Percentiles rank a stretch among this genome's conserved stretches.
Conservation (phyloP, 2,888 invertebrate species). For the Neria commutata region DNA sequence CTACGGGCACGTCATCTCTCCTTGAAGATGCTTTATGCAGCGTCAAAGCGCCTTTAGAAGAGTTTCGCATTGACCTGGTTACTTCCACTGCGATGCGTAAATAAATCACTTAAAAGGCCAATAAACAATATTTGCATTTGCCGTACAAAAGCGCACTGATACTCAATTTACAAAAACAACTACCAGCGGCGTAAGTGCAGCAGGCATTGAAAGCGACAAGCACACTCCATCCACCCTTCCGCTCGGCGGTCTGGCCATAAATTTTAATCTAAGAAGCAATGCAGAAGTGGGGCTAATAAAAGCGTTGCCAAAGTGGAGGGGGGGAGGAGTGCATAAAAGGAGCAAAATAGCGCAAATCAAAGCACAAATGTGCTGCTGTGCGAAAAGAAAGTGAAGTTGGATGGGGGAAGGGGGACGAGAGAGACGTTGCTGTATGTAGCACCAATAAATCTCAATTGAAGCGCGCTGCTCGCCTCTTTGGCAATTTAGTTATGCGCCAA, state of each 20-base stretch:
- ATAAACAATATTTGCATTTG: background rate
- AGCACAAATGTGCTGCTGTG: slow-evolving; percentile 23
- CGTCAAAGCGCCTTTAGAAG: too few species aligned
- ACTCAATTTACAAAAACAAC: slow-evolving; percentile 53
- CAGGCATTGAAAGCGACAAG: slow-evolving; percentile 56
- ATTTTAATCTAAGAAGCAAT: slow-evolving; percentile 46
- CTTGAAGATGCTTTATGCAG: too few species aligned
- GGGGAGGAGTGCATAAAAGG: background rate
- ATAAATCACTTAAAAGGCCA: background rate
- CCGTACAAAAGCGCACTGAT: background rate
- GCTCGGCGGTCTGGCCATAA: slow-evolving; percentile 35
- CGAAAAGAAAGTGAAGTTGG: slow-evolving; percentile 42
- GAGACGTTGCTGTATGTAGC: too few species aligned
- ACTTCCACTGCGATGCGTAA: too few species aligned
- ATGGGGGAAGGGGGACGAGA: slow-evolving; percentile 35
- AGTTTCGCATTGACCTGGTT: too few species aligned
- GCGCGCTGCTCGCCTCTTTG: too few species aligned
- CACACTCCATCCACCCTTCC: slow-evolving; percentile 37
- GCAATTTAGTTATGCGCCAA: slow-evolving; percentile 49
- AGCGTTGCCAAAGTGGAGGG: background rate
- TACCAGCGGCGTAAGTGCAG: slow-evolving; percentile 53
- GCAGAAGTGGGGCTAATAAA: background rate
- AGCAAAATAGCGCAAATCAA: slow-evolving; percentile 5
- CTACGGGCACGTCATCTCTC: too few species aligned
- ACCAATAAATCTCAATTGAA: slow-evolving; percentile 54